Evolutionary conservation across 2,113 vertebrate species (phyloP).

Genomic region (Chascanopsetta lugubris): DNA sequence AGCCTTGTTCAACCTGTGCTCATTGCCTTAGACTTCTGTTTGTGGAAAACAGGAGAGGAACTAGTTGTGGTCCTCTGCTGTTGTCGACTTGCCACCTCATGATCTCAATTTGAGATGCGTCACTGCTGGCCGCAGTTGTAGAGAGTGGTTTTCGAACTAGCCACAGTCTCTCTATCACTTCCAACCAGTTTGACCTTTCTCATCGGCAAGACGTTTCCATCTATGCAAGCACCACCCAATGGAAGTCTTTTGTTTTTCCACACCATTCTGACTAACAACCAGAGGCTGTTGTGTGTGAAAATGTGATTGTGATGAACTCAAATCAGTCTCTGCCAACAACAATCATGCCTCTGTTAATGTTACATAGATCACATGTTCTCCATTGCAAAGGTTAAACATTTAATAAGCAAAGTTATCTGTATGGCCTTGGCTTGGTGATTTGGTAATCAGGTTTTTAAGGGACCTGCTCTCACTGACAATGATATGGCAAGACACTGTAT

Average conservation of each 20-base stretch:
- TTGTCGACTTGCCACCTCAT: not conserved
- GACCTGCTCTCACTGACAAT: not conserved
- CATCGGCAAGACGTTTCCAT: not conserved
- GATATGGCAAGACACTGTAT: not conserved
- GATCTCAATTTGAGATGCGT: not conserved
- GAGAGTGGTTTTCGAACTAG: not conserved
- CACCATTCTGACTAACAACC: not conserved
- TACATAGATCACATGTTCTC: not conserved
- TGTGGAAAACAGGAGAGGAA: not conserved
- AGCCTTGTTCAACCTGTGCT: too few relatives aligned
- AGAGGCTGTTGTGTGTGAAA: not conserved
- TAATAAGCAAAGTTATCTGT: not conserved
- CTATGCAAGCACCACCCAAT: not conserved
- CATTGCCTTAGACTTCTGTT: not conserved
- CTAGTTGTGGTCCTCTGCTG: not conserved
- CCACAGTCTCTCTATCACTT: not conserved
- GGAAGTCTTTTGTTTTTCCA: not conserved
- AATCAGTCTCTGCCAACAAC: too few relatives aligned
- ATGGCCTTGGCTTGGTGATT: not conserved
- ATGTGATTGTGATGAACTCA: not conserved
- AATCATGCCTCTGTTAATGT: not conserved
- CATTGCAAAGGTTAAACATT: not conserved
- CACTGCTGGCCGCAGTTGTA: not conserved
- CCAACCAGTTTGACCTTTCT: not conserved
- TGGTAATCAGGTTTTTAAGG: not conserved